Base-by-base conservation (phyloP, 2,888 invertebrate species). In the Nemurella pictetii region DNA sequence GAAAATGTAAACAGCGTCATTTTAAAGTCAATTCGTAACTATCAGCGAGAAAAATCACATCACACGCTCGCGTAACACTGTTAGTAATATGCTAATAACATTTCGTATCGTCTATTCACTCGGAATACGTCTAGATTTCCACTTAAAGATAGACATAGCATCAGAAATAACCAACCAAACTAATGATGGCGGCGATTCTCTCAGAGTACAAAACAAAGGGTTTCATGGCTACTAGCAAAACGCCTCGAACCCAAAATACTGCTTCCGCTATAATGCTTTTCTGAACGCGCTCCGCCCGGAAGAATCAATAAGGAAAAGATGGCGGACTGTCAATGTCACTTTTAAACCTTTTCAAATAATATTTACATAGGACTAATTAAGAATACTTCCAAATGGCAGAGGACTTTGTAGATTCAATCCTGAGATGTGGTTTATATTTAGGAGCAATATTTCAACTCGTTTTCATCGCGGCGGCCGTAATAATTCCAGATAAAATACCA, bases 381-480 rank as follows among this genome's bases (percentile, higher is more conserved):
- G 20, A 55, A 1, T 55, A 55, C 1, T 15, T 55, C 9, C 15
- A 27, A 20, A 87, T 87, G 87, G 80, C 93, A 30, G 95, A 95
- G 90, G 95, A 95, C 89, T 90, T 95, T 87, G 93, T 96, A 88
- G 95, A 95, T 86, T 94, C 94, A 25, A 91, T 96, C 85, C 93
- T 96, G 35, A 93, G 95, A 36, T 95, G 95, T 90, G 96, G 97
- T 20, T 91, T 97, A 4, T 96, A 96, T 89, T 91, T 97, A 72
- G 97, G 96, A 4, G 97, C 97, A 25, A 92, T 96, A n/a, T 97
- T 97, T 89, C 97, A 97, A 90, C 90, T 97, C 85, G 91, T 95
- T 28, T 97, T 97, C 89, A 92, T 98, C 86, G 92, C 95, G 83
- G 96, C 97, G 27, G 96, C 97, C 87, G 94, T 97, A 81, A 93